phyloP scores from a whole-genome alignment of 2,797 vertebrate species.

The Alauda arvensis region DNA sequence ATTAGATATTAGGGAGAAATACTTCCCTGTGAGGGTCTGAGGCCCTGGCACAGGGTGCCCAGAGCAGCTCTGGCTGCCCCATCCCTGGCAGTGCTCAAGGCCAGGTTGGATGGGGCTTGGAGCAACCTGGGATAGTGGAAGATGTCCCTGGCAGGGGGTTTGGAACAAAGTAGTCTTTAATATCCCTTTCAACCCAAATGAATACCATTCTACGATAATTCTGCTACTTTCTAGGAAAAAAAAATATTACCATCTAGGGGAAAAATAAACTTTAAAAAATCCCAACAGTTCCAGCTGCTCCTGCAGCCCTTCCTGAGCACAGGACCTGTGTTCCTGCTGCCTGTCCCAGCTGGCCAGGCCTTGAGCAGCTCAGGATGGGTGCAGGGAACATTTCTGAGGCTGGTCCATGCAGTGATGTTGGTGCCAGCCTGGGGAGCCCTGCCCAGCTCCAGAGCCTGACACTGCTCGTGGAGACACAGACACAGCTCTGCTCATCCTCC shows the following conservation, averaged over 20 bases:
- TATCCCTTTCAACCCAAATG: not conserved
- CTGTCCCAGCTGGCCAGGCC: not conserved
- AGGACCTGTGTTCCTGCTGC: not conserved
- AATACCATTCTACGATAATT: not conserved
- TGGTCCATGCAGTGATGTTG: not conserved
- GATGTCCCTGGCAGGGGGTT: not conserved
- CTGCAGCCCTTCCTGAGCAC: not conserved
- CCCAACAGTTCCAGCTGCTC: not conserved
- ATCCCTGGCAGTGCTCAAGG: not conserved
- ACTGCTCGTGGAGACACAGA: accelerated
- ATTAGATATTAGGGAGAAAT: not conserved
- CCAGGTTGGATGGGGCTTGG: not conserved
- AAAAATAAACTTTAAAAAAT: not conserved
- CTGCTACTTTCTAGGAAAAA: not conserved
- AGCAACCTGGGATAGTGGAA: accelerated
- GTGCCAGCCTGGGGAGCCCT: not conserved
- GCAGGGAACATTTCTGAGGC: not conserved
- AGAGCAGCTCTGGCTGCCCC: accelerated
- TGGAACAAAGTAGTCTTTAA: not conserved
- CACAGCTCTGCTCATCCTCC: not conserved
- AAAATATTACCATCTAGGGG: not conserved
- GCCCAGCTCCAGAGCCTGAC: not conserved
- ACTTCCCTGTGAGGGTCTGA: not conserved
- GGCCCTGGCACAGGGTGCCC: accelerated
- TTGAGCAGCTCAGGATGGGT: not conserved